Percentiles rank a stretch among this genome's conserved stretches.
Evolutionary conservation across 2,113 vertebrate genomes (phyloP).

Genomic region (Chrysochloris asiatica): DNA sequence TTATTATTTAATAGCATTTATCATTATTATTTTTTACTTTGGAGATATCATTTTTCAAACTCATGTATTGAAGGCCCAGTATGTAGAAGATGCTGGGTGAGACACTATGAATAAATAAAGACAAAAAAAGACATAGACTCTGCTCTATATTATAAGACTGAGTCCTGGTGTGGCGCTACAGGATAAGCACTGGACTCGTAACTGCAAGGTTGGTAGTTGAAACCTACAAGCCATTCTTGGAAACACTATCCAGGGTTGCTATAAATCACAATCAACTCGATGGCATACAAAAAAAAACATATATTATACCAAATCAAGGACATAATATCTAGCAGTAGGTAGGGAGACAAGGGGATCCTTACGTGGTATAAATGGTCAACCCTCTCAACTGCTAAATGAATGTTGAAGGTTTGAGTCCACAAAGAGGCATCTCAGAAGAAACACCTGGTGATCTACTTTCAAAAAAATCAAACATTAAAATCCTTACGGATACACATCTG

Average conservation of each 20-base stretch:
- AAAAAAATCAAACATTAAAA: background rate
- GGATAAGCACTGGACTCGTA: no score
- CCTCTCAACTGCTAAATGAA: background rate
- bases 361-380: background rate
- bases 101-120: background rate
- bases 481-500: background rate
- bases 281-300: no score
- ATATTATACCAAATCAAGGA: no score
- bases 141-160: no score
- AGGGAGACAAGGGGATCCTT: background rate
- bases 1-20: no score
- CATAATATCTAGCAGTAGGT: rapidly evolving
- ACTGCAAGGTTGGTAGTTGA: no score
- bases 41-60: background rate
- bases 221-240: no score
- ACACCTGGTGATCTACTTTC: background rate
- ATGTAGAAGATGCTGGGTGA: background rate
- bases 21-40: constrained; percentile 3
- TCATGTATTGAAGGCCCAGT: background rate
- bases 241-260: no score
- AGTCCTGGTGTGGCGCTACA: no score
- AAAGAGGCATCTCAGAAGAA: background rate
- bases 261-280: no score
- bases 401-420: background rate
- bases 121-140: background rate